These are phyloP conservation scores for Danaus plexippus DNA, from an alignment of 1,140 invertebrate species.

Conservation along the genomic window DNA sequence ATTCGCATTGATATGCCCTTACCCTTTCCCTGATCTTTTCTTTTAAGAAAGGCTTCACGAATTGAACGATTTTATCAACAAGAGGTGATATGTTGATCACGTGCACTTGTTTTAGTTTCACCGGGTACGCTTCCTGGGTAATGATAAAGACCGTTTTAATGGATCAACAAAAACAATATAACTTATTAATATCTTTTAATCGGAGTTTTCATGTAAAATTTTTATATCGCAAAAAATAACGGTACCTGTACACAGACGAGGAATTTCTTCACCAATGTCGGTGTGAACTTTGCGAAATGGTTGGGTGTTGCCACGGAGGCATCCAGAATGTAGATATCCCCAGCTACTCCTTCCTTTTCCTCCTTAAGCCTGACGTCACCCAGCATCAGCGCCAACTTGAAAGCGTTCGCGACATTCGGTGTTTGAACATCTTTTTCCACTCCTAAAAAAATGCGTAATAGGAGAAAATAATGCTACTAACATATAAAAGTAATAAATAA, in stretches of 20 bases:
- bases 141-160: not conserved
- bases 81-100: constrained; percentile 86
- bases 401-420: constrained; percentile 75
- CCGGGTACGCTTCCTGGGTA: constrained; percentile 85
- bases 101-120: constrained; percentile 88
- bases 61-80: constrained; percentile 87
- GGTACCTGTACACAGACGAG: constrained; percentile 82
- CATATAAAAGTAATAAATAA: not conserved
- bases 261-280: constrained; percentile 85
- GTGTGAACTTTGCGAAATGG: constrained; percentile 87
- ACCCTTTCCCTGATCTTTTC: constrained; percentile 87
- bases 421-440: constrained; percentile 62
- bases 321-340: constrained; percentile 86
- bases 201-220: not conserved
- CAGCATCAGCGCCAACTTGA: constrained; percentile 87
- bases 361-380: constrained; percentile 84
- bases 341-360: constrained; percentile 83
- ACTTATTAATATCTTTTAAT: no score
- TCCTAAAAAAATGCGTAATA: constrained; percentile 28
- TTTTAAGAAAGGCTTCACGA: constrained; percentile 88
- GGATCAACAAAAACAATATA: no score
- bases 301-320: constrained; percentile 81
- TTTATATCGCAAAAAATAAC: not conserved
- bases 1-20: constrained; percentile 20
- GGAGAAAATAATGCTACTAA: not conserved